phyloP scores from a whole-genome alignment of 2,888 invertebrate species.

The Thalpophila matura region DNA sequence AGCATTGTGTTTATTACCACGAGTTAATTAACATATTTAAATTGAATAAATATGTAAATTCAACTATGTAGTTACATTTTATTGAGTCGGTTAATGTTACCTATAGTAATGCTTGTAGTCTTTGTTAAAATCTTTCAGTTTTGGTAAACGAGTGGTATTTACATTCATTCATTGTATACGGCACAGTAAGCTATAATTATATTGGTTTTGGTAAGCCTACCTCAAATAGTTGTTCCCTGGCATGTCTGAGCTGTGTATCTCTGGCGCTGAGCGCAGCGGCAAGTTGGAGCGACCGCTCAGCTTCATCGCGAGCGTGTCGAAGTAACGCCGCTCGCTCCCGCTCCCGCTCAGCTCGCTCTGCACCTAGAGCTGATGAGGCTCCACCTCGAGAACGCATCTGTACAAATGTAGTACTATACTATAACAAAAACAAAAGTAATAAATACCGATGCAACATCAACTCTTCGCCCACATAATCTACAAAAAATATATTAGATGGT shows the following conservation, averaged over 20 bases:
- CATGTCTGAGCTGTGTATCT: slow-evolving; percentile 96
- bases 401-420: slow-evolving; percentile 41
- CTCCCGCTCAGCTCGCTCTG: slow-evolving; percentile 93
- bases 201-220: slow-evolving; percentile 77
- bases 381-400: slow-evolving; percentile 93
- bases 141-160: neutral
- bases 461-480: slow-evolving; percentile 13
- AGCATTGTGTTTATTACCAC: slow-evolving; percentile 3
- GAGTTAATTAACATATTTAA: slow-evolving; percentile 6
- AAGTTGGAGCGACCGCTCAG: slow-evolving; percentile 96
- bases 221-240: slow-evolving; percentile 96
- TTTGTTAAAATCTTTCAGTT: neutral
- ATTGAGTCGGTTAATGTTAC: too few relatives aligned
- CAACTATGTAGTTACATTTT: neutral
- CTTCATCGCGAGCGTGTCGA: slow-evolving; percentile 97
- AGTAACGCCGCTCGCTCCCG: slow-evolving; percentile 97
- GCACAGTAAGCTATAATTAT: slow-evolving; percentile 22
- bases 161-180: too few relatives aligned
- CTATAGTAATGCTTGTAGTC: too few relatives aligned
- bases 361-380: slow-evolving; percentile 93
- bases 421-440: slow-evolving; percentile 33
- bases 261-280: slow-evolving; percentile 97
- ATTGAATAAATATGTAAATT: neutral
- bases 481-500: neutral
- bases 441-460: slow-evolving; percentile 16